A percentile compares a stretch with the other conserved stretches of the same genome.
These are phyloP conservation scores for Phania funesta DNA, from an alignment of 2,888 invertebrate species.

Conservation along the genomic window DNA sequence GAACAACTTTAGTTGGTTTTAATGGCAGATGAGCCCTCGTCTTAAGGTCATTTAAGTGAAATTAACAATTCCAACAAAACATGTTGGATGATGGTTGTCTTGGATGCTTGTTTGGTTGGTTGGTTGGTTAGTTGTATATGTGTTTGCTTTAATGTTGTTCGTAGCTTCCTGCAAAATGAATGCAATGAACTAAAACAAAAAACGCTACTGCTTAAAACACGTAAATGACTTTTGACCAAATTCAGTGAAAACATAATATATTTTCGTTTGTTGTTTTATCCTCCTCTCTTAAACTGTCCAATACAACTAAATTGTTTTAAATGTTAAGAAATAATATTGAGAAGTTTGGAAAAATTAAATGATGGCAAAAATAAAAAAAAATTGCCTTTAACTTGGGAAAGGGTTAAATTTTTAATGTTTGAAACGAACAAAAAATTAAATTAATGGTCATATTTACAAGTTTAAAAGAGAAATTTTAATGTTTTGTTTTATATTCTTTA, in stretches of 20 bases:
- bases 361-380: slow-evolving; percentile 30
- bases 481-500: slow-evolving; percentile 4
- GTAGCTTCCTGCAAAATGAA: slow-evolving; percentile 49
- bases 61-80: slow-evolving; percentile 63
- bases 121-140: not conserved
- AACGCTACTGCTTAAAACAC: slow-evolving; percentile 59
- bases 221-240: slow-evolving; percentile 68
- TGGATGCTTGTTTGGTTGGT: not conserved
- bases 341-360: slow-evolving; percentile 17
- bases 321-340: slow-evolving; percentile 39
- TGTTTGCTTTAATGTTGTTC: slow-evolving; percentile 10
- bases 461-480: slow-evolving; percentile 37
- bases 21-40: slow-evolving; percentile 66
- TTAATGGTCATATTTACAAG: slow-evolving; percentile 42
- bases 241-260: slow-evolving; percentile 62
- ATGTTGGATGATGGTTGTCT: slow-evolving; percentile 30
- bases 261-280: not conserved
- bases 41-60: slow-evolving; percentile 67
- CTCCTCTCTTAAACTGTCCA: slow-evolving; percentile 34
- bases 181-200: slow-evolving; percentile 36
- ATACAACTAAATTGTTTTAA: slow-evolving; percentile 34
- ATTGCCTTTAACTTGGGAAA: slow-evolving; percentile 26
- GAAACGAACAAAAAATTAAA: slow-evolving; percentile 9
- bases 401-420: slow-evolving; percentile 46
- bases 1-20: slow-evolving; percentile 57